Conservation (phyloP, 1,140 invertebrate species). For the Brevipalpus yothersi region DNA sequence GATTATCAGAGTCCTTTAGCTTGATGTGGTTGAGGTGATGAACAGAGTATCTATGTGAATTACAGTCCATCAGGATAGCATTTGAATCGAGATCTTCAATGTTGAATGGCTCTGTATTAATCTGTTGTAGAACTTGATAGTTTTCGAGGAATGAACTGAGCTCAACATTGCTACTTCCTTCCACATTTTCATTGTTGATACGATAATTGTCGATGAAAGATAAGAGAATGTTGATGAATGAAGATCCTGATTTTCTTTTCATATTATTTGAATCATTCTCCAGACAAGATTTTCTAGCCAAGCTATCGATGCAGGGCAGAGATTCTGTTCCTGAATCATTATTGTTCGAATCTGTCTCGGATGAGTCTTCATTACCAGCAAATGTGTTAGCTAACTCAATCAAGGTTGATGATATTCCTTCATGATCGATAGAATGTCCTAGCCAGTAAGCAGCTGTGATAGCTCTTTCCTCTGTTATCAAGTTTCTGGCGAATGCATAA, state of each 20-base stretch:
- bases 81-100: neutral
- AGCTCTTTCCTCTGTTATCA: slow-evolving; percentile 68
- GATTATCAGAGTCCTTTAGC: neutral
- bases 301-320: neutral
- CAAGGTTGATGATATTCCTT: no score
- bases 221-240: no score
- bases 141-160: no score
- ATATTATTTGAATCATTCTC: neutral
- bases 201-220: no score
- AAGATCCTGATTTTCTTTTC: neutral
- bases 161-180: no score
- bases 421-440: slow-evolving; percentile 42
- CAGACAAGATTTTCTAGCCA: neutral
- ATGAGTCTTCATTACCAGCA: no score
- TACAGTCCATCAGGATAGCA: neutral
- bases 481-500: slow-evolving; percentile 88
- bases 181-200: no score
- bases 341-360: neutral
- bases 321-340: neutral
- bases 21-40: no score
- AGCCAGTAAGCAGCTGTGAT: slow-evolving; percentile 71
- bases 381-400: slow-evolving; percentile 41
- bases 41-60: neutral
- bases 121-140: no score
- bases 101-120: no score